Evolutionary conservation across 2,113 vertebrate genomes (phyloP).

Genomic region (Trichomycterus rosablanca): DNA sequence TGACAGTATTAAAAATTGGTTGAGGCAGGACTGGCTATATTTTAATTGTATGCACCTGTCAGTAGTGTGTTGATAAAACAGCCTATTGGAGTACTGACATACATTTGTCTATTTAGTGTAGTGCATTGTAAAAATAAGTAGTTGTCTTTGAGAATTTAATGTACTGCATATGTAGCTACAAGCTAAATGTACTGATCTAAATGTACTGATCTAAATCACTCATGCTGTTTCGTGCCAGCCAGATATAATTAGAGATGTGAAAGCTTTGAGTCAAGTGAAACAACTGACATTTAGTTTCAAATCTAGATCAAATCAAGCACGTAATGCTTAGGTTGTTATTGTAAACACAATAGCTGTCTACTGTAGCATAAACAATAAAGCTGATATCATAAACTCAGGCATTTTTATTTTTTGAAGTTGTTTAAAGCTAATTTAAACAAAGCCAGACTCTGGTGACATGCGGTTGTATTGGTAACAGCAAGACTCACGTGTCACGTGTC

Average conservation of each 20-base stretch:
- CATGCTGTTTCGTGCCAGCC: constrained; percentile 14
- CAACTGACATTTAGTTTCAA: constrained; percentile 12
- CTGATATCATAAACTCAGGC: not conserved
- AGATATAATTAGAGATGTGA: constrained; percentile 49
- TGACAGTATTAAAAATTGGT: too few relatives aligned
- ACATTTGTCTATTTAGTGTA: too few relatives aligned
- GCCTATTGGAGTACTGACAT: too few relatives aligned
- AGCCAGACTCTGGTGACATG: not conserved
- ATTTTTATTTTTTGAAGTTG: constrained; percentile 1
- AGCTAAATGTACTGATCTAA: too few relatives aligned
- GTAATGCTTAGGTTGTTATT: not conserved
- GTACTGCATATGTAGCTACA: too few relatives aligned
- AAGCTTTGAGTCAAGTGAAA: constrained; percentile 30
- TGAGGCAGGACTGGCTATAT: too few relatives aligned
- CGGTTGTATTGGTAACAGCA: not conserved
- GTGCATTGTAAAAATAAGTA: too few relatives aligned
- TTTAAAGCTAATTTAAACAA: not conserved
- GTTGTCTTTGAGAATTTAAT: too few relatives aligned
- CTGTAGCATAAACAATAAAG: not conserved
- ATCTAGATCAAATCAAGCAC: not conserved
- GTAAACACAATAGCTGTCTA: not conserved
- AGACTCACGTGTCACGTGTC: too few relatives aligned
- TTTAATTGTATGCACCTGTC: too few relatives aligned
- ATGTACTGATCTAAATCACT: not conserved
- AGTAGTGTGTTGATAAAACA: too few relatives aligned